phyloP scores from a whole-genome alignment of 2,888 invertebrate genomes.

The Xestia sexstrigata region DNA sequence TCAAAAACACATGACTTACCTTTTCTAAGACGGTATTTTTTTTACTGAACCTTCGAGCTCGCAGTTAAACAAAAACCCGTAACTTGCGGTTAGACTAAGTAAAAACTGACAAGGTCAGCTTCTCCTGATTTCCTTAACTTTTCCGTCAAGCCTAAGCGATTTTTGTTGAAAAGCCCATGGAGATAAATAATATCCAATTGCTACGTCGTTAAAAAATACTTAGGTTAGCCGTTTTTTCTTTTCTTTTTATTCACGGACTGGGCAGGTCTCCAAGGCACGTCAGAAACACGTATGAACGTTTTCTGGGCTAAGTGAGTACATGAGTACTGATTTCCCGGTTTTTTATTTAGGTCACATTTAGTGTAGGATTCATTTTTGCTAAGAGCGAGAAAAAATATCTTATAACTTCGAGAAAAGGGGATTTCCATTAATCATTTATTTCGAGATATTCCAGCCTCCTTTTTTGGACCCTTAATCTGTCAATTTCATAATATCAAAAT shows the following conservation, averaged over 20 bases:
- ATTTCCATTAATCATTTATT: constrained; percentile 6
- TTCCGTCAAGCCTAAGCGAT: constrained; percentile 15
- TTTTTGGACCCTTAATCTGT: constrained; percentile 17
- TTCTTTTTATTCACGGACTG: constrained; percentile 25
- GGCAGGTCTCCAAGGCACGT: constrained; percentile 55
- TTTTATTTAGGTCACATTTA: constrained; percentile 26
- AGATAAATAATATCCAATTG: constrained; percentile 41
- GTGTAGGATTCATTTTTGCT: not conserved
- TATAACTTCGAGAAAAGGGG: not conserved
- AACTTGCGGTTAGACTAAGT: not conserved
- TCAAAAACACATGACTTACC: not conserved
- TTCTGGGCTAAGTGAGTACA: constrained; percentile 39
- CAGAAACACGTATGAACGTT: constrained; percentile 37
- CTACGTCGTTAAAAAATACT: constrained; percentile 59
- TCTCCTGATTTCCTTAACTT: constrained; percentile 17
- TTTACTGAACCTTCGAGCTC: not conserved
- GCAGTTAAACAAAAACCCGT: constrained; percentile 1
- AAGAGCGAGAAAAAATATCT: not conserved
- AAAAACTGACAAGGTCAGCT: constrained; percentile 29
- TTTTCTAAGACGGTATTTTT: not conserved
- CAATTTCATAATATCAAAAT: constrained; percentile 14
- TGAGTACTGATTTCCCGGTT: constrained; percentile 6
- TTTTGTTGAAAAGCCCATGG: constrained; percentile 25
- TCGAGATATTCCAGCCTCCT: not conserved
- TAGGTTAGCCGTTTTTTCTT: constrained; percentile 19